phyloP scores from a whole-genome alignment of 2,797 vertebrate species.

The Babyrousa celebensis region DNA sequence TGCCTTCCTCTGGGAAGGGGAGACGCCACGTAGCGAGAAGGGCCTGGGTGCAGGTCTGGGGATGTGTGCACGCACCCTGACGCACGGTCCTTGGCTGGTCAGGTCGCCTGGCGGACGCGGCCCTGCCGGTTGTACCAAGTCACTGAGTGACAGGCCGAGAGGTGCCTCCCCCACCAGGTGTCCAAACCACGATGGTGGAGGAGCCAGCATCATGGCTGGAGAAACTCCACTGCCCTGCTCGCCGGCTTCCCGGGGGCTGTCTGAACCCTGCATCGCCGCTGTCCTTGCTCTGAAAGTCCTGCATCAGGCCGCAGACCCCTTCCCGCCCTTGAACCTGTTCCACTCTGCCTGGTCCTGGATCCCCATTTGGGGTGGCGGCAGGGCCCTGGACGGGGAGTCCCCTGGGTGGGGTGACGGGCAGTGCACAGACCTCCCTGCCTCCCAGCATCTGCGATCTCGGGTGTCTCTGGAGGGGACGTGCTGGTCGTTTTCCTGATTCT shows the following conservation, averaged over 20 bases:
- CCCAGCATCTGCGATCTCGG: too few relatives aligned
- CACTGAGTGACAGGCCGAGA: neutral
- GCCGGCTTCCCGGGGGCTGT: accelerated
- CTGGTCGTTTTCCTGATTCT: accelerated
- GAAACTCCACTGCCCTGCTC: neutral
- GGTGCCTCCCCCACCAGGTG: accelerated
- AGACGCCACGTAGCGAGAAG: too few relatives aligned
- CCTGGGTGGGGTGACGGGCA: accelerated
- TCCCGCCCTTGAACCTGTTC: neutral
- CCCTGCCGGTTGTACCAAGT: accelerated
- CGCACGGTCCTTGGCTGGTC: accelerated
- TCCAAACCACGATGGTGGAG: neutral
- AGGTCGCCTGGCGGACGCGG: neutral
- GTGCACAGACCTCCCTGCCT: accelerated
- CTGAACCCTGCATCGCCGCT: accelerated
- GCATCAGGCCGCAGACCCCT: accelerated
- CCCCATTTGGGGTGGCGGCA: neutral
- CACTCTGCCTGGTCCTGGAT: neutral
- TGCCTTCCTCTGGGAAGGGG: neutral
- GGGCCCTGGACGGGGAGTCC: neutral
- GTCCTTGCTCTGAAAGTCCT: too few relatives aligned
- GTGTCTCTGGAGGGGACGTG: accelerated
- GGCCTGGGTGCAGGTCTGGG: accelerated
- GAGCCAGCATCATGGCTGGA: accelerated
- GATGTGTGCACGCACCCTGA: accelerated